Percentiles rank a stretch among this genome's conserved stretches.
Evolutionary conservation across 2,888 invertebrate genomes (phyloP).

Genomic region (Eilema caniola): DNA sequence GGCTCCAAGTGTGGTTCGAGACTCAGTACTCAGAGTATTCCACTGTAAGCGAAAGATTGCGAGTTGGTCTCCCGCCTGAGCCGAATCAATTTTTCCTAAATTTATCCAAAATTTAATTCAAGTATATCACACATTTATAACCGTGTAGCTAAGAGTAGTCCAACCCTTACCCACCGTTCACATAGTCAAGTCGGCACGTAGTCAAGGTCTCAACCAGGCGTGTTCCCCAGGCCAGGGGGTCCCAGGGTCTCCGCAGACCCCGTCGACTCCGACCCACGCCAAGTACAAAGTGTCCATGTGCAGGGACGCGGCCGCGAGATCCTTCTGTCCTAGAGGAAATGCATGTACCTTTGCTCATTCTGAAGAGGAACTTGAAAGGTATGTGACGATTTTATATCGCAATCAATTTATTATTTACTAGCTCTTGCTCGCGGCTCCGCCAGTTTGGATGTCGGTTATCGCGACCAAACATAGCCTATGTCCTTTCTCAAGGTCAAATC

Average conservation of each 20-base stretch:
- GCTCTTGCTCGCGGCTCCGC: too few species aligned
- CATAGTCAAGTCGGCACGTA: not conserved
- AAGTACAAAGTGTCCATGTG: constrained; percentile 97
- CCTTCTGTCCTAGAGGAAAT: constrained; percentile 94
- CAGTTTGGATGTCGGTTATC: too few species aligned
- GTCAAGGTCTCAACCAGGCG: not conserved
- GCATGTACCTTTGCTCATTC: constrained; percentile 97
- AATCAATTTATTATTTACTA: too few species aligned
- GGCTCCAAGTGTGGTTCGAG: too few species aligned
- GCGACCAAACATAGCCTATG: too few species aligned
- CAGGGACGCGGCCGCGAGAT: constrained; percentile 92
- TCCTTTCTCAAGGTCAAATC: too few species aligned
- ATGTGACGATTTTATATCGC: not conserved
- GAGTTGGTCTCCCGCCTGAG: too few species aligned
- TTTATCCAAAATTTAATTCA: too few species aligned
- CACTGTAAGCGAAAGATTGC: too few species aligned
- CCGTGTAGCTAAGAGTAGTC: not conserved
- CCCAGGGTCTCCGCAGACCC: constrained; percentile 64
- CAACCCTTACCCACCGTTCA: not conserved
- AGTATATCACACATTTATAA: too few species aligned
- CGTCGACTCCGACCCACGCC: constrained; percentile 84
- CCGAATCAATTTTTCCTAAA: too few species aligned
- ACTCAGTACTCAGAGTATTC: too few species aligned
- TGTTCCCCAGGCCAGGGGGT: constrained; percentile 63
- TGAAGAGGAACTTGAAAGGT: constrained; percentile 95